Percentiles rank a stretch among this genome's conserved stretches.
Evolutionary conservation across 2,113 vertebrate genomes (phyloP).

Genomic region (Ptyas mucosa): DNA sequence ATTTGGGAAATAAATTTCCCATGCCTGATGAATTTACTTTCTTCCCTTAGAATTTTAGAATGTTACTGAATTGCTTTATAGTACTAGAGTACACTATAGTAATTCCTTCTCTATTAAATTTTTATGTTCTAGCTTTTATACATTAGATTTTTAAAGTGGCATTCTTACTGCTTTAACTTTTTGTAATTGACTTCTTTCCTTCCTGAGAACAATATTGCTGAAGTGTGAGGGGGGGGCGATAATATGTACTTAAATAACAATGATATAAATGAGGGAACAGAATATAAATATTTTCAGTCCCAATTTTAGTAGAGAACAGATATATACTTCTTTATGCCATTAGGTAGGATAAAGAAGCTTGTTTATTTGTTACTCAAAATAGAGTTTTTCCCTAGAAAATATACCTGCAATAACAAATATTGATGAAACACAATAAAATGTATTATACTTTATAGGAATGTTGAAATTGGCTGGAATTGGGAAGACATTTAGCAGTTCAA

Average conservation of each 20-base stretch:
- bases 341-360: not conserved
- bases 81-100: not conserved
- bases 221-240: not conserved
- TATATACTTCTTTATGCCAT: not conserved
- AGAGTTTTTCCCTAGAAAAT: constrained; percentile 9
- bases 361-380: constrained; percentile 6
- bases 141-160: not conserved
- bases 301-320: not conserved
- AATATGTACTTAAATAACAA: not conserved
- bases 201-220: not conserved
- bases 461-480: not conserved
- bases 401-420: constrained; percentile 25
- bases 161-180: not conserved
- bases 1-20: not conserved
- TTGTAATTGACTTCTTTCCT: not conserved
- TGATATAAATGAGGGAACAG: not conserved
- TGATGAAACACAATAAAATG: constrained; percentile 10
- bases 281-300: not conserved
- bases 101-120: not conserved
- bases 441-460: constrained; percentile 12
- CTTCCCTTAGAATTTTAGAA: not conserved
- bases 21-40: not conserved
- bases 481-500: constrained; percentile 14
- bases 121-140: not conserved
- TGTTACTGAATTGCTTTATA: not conserved